Evolutionary conservation across 1,140 invertebrate genomes (phyloP).

Genomic region (Procambarus clarkii): DNA sequence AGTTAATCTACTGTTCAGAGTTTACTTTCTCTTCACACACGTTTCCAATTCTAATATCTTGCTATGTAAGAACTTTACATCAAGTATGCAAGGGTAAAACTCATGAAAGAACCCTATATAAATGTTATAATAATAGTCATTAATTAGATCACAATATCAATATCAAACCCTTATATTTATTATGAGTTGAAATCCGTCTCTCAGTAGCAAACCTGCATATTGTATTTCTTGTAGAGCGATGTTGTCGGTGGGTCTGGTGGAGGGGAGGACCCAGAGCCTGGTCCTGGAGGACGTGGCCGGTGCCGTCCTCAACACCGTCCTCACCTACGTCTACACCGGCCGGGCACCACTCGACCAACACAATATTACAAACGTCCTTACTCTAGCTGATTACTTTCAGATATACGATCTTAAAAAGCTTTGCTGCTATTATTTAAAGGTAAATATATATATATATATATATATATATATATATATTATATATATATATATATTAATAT

Average conservation of each 20-base stretch:
- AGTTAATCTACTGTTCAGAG: too few species aligned
- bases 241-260: constrained; percentile 39
- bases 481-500: too few species aligned
- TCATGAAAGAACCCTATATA: too few species aligned
- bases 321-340: constrained; percentile 55
- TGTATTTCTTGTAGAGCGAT: constrained; percentile 26
- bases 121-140: too few species aligned
- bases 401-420: constrained; percentile 60
- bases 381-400: constrained; percentile 58
- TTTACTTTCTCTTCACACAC: too few species aligned
- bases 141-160: too few species aligned
- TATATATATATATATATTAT: too few species aligned
- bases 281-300: constrained; percentile 44
- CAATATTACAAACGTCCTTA: constrained; percentile 54
- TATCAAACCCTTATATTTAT: too few species aligned
- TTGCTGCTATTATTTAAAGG: constrained; percentile 54
- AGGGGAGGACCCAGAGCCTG: constrained; percentile 48
- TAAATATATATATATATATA: not conserved
- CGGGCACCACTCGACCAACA: constrained; percentile 36
- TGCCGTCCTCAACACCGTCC: constrained; percentile 24
- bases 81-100: too few species aligned
- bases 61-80: too few species aligned
- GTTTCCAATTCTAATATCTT: too few species aligned
- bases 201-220: not conserved
- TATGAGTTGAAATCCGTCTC: too few species aligned